Evolutionary conservation across 2,113 vertebrate genomes (phyloP).

Genomic region (Sciurus niger): DNA sequence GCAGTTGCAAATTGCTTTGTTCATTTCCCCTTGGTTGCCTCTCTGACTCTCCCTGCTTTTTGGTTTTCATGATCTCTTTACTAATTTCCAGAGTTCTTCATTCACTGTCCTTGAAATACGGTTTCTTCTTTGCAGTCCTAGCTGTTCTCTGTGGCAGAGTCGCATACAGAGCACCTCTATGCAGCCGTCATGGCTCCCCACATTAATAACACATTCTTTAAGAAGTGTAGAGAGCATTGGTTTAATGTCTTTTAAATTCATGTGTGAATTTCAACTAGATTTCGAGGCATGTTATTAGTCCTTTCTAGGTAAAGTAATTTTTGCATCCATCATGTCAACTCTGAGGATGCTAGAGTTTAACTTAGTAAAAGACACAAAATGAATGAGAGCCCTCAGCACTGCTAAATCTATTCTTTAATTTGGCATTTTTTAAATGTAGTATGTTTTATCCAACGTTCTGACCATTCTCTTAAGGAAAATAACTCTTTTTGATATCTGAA

Average conservation of each 20-base stretch:
- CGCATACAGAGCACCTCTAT: no score
- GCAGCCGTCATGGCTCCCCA: neutral
- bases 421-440: neutral
- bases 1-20: neutral
- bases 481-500: constrained; percentile 48
- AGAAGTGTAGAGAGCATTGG: neutral
- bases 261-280: neutral
- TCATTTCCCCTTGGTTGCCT: neutral
- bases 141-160: neutral
- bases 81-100: neutral
- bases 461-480: neutral
- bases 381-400: neutral
- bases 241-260: constrained; percentile 8
- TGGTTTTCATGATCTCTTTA: neutral
- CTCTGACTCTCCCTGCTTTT: neutral
- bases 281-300: neutral
- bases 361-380: neutral
- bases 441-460: neutral
- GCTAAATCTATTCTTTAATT: neutral
- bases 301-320: constrained; percentile 26
- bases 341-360: neutral
- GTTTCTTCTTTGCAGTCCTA: neutral
- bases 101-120: neutral
- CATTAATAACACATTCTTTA: neutral
- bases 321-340: neutral